Evolutionary conservation across 64 coral and sea anemone genomes (phyloP).

Genomic region (Dendrophyllia cribrosa): DNA sequence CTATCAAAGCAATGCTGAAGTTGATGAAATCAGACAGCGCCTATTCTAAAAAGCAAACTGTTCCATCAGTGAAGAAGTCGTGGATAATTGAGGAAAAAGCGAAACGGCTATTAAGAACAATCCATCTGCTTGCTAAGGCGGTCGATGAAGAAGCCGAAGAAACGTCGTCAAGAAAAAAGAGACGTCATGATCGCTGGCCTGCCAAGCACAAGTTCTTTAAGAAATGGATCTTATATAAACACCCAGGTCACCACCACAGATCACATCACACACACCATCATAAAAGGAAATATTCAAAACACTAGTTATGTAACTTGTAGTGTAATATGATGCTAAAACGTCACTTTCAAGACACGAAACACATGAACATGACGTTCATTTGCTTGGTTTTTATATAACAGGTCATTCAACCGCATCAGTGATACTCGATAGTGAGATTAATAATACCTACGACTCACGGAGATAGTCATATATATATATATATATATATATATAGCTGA

Average conservation of each 20-base stretch:
- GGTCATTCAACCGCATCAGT: too few species aligned
- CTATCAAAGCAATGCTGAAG: constrained; percentile 92
- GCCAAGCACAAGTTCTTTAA: neutral
- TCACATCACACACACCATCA: neutral
- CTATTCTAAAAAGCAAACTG: constrained; percentile 45
- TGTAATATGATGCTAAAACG: too few species aligned
- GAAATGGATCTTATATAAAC: neutral
- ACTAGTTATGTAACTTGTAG: neutral
- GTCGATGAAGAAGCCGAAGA: neutral
- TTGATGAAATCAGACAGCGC: constrained; percentile 53
- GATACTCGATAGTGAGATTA: too few species aligned
- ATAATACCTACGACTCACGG: too few species aligned
- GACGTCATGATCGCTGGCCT: neutral
- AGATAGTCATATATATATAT: too few species aligned
- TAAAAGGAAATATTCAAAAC: neutral
- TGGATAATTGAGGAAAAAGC: neutral
- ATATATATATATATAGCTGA: too few species aligned
- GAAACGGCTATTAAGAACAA: neutral
- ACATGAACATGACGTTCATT: too few species aligned
- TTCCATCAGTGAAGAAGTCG: constrained; percentile 33
- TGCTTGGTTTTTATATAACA: too few species aligned
- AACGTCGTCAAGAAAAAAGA: neutral
- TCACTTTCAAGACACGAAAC: too few species aligned
- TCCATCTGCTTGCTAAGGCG: neutral
- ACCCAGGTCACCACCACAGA: neutral